A percentile compares a stretch with the other conserved stretches of the same genome.
Conservation (phyloP, 2,888 invertebrate species). For the Pachymerium ferrugineum region DNA sequence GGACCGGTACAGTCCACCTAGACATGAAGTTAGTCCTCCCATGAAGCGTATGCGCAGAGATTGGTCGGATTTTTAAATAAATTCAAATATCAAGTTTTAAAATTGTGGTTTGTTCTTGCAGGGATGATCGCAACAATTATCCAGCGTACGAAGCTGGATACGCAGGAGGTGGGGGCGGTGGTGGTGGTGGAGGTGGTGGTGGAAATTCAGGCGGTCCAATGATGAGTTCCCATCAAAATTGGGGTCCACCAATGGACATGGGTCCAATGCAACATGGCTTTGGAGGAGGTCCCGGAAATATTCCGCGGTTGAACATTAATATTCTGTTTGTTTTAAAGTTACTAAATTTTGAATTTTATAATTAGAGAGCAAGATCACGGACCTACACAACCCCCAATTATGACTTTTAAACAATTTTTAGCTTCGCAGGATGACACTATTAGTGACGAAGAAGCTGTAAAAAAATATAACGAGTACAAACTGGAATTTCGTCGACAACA, state of each 20-base stretch:
- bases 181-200: conserved; percentile 26
- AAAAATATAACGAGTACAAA: conserved; percentile 97
- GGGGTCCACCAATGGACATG: conserved; percentile 29
- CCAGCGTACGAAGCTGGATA: conserved; percentile 28
- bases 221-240: conserved; percentile 27
- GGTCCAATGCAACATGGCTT: conserved; percentile 35
- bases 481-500: conserved; percentile 93
- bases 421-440: conserved; percentile 96
- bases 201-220: conserved; percentile 30
- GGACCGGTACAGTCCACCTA: conserved; percentile 44
- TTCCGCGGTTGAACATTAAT: neutral
- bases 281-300: conserved; percentile 30
- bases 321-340: neutral
- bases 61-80: conserved; percentile 44
- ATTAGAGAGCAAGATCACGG: conserved; percentile 44
- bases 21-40: conserved; percentile 46
- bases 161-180: neutral
- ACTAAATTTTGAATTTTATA: neutral
- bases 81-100: neutral
- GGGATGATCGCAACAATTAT: conserved; percentile 40
- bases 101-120: conserved; percentile 27
- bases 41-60: conserved; percentile 47
- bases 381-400: conserved; percentile 87
- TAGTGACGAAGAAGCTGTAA: conserved; percentile 91
- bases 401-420: conserved; percentile 94